Conservation (phyloP, 2,888 invertebrate genomes). For the Cheilosia grossa region DNA sequence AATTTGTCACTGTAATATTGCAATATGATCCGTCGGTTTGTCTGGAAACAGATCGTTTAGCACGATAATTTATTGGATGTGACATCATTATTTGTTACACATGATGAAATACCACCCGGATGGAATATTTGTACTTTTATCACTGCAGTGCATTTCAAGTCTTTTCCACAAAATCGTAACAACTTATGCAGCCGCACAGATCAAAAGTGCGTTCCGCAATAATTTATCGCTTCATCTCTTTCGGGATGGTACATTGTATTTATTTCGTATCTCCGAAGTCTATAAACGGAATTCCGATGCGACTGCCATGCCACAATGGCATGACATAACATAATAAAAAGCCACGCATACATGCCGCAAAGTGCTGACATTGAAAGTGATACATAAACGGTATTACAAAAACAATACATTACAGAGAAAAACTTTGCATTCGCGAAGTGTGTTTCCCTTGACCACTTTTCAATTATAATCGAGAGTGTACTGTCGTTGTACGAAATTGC, state of each 20-base stretch:
- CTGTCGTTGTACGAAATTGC: slow-evolving; percentile 9
- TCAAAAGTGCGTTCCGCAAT: slow-evolving; percentile 11
- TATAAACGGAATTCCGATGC: neutral
- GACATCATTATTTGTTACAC: slow-evolving; percentile 25
- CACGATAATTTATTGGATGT: slow-evolving; percentile 30
- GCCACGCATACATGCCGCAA: neutral
- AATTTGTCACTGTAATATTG: slow-evolving; percentile 23
- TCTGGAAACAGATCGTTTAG: slow-evolving; percentile 13
- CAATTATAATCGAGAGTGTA: neutral
- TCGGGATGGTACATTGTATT: neutral
- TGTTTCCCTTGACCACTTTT: slow-evolving; percentile 23
- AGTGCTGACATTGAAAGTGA: slow-evolving; percentile 49
- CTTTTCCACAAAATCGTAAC: slow-evolving; percentile 32
- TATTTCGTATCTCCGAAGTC: neutral
- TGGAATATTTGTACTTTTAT: slow-evolving; percentile 3
- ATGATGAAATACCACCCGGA: slow-evolving; percentile 10
- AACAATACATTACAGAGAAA: neutral
- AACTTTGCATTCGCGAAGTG: slow-evolving; percentile 34
- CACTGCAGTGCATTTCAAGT: neutral
- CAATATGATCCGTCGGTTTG: neutral
- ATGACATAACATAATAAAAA: slow-evolving; percentile 20
- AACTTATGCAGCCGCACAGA: slow-evolving; percentile 29
- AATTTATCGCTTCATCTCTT: slow-evolving; percentile 5
- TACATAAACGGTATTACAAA: slow-evolving; percentile 4
- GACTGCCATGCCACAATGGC: slow-evolving; percentile 1